phyloP scores from a whole-genome alignment of 64 coral and sea anemone species.

The Dendrophyllia cribrosa region DNA sequence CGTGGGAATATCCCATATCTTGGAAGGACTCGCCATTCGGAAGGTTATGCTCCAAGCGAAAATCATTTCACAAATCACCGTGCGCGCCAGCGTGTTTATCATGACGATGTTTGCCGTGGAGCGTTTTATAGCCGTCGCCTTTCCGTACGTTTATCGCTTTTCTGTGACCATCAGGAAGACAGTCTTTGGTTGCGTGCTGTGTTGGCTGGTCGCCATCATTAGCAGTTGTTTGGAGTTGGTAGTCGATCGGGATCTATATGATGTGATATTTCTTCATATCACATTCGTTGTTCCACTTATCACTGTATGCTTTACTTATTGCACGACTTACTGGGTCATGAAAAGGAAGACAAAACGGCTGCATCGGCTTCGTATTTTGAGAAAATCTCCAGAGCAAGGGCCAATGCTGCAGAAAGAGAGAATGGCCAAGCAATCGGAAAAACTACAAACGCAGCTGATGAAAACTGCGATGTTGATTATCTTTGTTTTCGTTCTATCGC shows the following conservation, averaged over 20 bases:
- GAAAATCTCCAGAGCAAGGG: not conserved
- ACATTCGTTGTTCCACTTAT: constrained; percentile 42
- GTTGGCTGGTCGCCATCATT: constrained; percentile 31
- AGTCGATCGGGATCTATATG: constrained; percentile 13
- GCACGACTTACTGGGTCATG: not conserved
- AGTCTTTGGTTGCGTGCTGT: not conserved
- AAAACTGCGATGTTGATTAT: constrained; percentile 38
- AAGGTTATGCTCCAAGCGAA: constrained; percentile 40
- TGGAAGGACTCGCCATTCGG: constrained; percentile 4
- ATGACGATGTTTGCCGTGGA: constrained; percentile 51
- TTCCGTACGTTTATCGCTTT: constrained; percentile 53
- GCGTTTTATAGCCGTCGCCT: constrained; percentile 54
- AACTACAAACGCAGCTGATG: constrained; percentile 34
- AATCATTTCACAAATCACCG: constrained; percentile 59
- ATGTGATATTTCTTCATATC: constrained; percentile 24
- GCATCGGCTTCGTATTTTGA: not conserved
- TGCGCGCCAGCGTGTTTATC: constrained; percentile 39
- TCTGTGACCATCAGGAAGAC: constrained; percentile 32
- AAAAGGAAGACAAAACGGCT: not conserved
- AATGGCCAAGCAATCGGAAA: constrained; percentile 15
- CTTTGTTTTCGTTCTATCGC: constrained; percentile 42
- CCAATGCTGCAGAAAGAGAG: not conserved
- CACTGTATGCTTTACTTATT: constrained; percentile 20
- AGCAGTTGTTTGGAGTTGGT: constrained; percentile 36
- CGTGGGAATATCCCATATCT: constrained; percentile 49